Evolutionary conservation across 2,888 invertebrate species (phyloP).

Genomic region (Ferdinandea cuprea): DNA sequence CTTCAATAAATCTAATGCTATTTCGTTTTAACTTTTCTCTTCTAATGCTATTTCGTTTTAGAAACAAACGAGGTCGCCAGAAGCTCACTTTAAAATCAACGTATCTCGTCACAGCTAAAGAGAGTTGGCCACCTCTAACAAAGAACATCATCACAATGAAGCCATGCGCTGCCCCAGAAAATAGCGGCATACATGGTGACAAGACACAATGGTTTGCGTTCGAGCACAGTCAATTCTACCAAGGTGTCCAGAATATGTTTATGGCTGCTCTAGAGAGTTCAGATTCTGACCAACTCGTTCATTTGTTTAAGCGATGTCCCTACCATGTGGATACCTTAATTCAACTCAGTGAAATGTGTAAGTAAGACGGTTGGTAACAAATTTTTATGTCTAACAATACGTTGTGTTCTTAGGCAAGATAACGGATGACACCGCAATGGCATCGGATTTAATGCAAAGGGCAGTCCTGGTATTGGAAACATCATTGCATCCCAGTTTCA

Average conservation of each 20-base stretch:
- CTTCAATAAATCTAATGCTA: not conserved
- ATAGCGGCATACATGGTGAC: constrained; percentile 76
- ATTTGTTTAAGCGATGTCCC: constrained; percentile 88
- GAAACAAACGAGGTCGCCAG: constrained; percentile 85
- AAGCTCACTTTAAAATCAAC: constrained; percentile 86
- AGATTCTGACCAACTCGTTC: constrained; percentile 90
- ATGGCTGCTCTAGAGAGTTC: constrained; percentile 90
- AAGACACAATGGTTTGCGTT: constrained; percentile 87
- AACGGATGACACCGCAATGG: constrained; percentile 90
- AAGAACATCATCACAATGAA: constrained; percentile 90
- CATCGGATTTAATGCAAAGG: constrained; percentile 90
- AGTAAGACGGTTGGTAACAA: constrained; percentile 75
- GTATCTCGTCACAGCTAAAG: constrained; percentile 88
- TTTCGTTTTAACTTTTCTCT: not conserved
- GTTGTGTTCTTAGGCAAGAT: constrained; percentile 83
- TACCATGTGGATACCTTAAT: constrained; percentile 92
- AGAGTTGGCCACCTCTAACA: constrained; percentile 88
- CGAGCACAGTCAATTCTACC: constrained; percentile 90
- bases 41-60: constrained; percentile 80
- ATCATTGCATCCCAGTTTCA: constrained; percentile 91
- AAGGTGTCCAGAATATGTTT: constrained; percentile 89
- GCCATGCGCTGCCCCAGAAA: constrained; percentile 83
- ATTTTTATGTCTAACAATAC: not conserved
- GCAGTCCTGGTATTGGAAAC: constrained; percentile 90
- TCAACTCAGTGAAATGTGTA: constrained; percentile 91